These are phyloP conservation scores for Gandaritis pyraliata DNA, from an alignment of 2,888 invertebrate genomes.

Conservation along the genomic window DNA sequence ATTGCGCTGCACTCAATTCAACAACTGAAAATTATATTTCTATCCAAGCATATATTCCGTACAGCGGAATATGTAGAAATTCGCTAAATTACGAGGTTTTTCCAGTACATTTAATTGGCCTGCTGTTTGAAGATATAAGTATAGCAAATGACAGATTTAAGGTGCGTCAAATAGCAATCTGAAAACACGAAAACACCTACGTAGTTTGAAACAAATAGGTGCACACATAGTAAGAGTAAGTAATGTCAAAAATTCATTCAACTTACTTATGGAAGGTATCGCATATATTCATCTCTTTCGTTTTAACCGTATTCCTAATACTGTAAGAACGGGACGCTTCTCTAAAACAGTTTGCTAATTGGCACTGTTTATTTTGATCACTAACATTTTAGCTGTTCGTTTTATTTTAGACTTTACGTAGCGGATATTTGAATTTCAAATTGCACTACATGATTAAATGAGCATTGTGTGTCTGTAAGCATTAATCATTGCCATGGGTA, in stretches of 20 bases:
- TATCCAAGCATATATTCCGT: slow-evolving; percentile 47
- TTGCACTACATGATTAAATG: slow-evolving; percentile 60
- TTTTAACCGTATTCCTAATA: slow-evolving; percentile 45
- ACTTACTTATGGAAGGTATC: slow-evolving; percentile 47
- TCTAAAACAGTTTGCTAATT: slow-evolving; percentile 72
- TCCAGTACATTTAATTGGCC: too few relatives aligned
- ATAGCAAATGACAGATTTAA: background rate
- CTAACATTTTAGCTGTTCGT: slow-evolving; percentile 40
- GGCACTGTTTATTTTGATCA: slow-evolving; percentile 61
- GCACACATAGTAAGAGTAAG: slow-evolving; percentile 40
- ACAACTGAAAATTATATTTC: slow-evolving; percentile 50
- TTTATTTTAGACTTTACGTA: slow-evolving; percentile 60
- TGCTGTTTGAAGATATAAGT: background rate
- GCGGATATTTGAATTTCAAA: slow-evolving; percentile 50
- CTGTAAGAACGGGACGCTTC: slow-evolving; percentile 65
- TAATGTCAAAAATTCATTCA: slow-evolving; percentile 66
- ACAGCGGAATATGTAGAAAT: slow-evolving; percentile 46
- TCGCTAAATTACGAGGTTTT: too few relatives aligned
- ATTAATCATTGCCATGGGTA: slow-evolving; percentile 79
- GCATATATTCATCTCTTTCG: slow-evolving; percentile 56
- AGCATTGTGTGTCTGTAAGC: slow-evolving; percentile 76
- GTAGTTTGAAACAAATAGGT: slow-evolving; percentile 32
- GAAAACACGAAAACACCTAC: slow-evolving; percentile 3
- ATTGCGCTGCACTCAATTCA: slow-evolving; percentile 35
- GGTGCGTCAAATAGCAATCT: background rate